Conservation (phyloP, 2,888 invertebrate genomes). For the Agrochola macilenta region DNA sequence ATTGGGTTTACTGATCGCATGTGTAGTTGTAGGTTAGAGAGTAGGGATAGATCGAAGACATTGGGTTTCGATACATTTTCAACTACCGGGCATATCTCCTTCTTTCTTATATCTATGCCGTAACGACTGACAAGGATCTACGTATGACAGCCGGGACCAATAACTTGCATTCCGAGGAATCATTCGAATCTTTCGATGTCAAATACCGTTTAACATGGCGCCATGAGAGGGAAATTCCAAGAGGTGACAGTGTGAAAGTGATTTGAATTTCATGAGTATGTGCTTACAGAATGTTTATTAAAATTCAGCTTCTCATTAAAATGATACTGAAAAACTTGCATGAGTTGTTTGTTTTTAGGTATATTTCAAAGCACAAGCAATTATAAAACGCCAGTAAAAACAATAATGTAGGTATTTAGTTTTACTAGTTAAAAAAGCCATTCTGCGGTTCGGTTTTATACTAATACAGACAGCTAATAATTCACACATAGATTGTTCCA, state of each 20-base stretch:
- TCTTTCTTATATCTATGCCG: too few species aligned
- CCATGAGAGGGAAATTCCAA: conserved; percentile 15
- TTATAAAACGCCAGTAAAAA: not conserved
- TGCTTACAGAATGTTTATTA: not conserved
- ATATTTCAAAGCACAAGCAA: not conserved
- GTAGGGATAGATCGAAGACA: too few species aligned
- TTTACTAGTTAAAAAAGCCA: not conserved
- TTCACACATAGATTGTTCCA: not conserved
- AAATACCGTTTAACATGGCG: conserved; percentile 17
- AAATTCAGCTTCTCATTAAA: not conserved
- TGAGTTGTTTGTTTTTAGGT: not conserved
- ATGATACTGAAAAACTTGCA: not conserved
- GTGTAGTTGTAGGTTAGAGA: too few species aligned
- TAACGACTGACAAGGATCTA: too few species aligned
- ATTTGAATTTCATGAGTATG: conserved; percentile 17
- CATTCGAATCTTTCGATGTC: conserved; percentile 1
- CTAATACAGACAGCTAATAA: not conserved
- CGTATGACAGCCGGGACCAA: too few species aligned
- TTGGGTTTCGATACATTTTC: too few species aligned
- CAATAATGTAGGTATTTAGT: not conserved
- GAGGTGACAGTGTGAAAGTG: conserved; percentile 24
- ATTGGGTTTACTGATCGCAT: too few species aligned
- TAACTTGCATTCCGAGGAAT: not conserved
- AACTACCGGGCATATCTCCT: too few species aligned
- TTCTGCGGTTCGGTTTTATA: not conserved